These are phyloP conservation scores for Heterochromis multidens DNA, from an alignment of 2,113 vertebrate species.

Conservation along the genomic window DNA sequence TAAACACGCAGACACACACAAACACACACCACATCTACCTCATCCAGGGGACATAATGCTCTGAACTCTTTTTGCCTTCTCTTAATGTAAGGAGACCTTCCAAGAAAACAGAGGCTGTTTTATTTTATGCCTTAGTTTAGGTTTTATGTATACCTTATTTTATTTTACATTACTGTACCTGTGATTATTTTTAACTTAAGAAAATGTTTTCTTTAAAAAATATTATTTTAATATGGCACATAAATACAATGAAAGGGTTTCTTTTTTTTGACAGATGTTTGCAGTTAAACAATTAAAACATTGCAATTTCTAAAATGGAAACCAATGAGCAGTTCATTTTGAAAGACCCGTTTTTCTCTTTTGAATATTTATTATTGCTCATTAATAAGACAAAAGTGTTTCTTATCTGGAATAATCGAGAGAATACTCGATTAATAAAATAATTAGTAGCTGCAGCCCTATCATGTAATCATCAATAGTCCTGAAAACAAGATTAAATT, in stretches of 20 bases:
- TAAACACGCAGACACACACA: not conserved
- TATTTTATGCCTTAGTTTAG: not conserved
- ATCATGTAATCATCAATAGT: not conserved
- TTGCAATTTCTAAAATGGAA: not conserved
- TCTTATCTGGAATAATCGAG: too few species aligned
- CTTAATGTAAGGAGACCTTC: not conserved
- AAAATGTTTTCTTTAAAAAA: not conserved
- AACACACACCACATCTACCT: not conserved
- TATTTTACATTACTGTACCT: not conserved
- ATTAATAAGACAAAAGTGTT: not conserved
- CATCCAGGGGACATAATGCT: not conserved
- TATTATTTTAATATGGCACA: not conserved
- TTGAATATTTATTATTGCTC: not conserved
- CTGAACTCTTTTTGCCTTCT: not conserved
- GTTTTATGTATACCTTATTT: not conserved
- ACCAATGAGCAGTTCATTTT: not conserved
- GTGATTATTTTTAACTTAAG: not conserved
- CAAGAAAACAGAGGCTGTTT: not conserved
- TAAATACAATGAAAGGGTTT: not conserved
- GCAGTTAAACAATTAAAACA: not conserved
- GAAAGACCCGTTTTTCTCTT: not conserved
- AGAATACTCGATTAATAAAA: not conserved
- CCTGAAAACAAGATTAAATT: not conserved
- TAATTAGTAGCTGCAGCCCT: not conserved
- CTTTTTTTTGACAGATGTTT: not conserved